Evolutionary conservation across 1,140 invertebrate species (phyloP).

Genomic region (Calephelis nemesis): DNA sequence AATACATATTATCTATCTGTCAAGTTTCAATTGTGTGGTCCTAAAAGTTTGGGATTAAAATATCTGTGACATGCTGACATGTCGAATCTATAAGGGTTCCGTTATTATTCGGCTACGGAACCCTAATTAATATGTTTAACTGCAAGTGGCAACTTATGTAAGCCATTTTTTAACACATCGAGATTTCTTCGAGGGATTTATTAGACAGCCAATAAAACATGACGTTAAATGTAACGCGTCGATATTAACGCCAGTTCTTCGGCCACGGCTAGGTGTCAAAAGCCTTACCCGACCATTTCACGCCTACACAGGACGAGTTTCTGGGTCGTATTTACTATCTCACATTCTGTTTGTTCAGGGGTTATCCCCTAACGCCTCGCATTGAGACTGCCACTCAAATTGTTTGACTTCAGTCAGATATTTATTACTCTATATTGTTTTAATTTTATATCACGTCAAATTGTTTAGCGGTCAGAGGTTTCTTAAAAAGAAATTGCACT

Average conservation of each 20-base stretch:
- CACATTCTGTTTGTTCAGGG: conserved; percentile 66
- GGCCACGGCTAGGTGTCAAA: conserved; percentile 71
- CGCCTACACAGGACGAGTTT: conserved; percentile 60
- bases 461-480: too few species aligned
- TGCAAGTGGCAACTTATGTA: not conserved
- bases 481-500: too few species aligned
- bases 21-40: too few species aligned
- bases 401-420: conserved; percentile 56
- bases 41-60: too few species aligned
- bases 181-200: conserved; percentile 40
- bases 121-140: too few species aligned
- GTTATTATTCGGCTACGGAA: too few species aligned
- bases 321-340: conserved; percentile 62
- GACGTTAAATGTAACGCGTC: conserved; percentile 64
- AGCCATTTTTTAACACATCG: conserved; percentile 12
- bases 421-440: conserved; percentile 29
- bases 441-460: too few species aligned
- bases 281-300: conserved; percentile 72
- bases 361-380: conserved; percentile 69
- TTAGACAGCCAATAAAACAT: conserved; percentile 58
- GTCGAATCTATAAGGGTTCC: too few species aligned
- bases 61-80: too few species aligned
- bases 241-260: conserved; percentile 61
- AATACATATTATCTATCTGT: too few species aligned
- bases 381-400: conserved; percentile 64